These are phyloP conservation scores for Phacellophora camtschatica DNA, from an alignment of 30 jellyfish, hydroid and myxozoan species.

Conservation along the genomic window DNA sequence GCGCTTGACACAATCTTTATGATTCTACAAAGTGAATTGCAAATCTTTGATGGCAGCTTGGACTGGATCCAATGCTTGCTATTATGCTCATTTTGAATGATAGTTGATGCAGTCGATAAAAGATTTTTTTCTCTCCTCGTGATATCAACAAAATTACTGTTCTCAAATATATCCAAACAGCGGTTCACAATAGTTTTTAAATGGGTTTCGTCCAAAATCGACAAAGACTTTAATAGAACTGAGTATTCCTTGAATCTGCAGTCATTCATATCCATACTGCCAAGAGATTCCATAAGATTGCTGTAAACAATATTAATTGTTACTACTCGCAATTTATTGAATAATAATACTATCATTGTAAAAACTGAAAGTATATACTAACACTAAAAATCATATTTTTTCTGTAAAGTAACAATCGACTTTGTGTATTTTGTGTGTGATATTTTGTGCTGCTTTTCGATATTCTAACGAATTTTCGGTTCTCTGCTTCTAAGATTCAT, in stretches of 20 bases:
- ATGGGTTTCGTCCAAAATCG: not conserved
- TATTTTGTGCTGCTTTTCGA: too few relatives aligned
- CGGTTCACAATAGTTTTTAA: not conserved
- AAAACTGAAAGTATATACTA: too few relatives aligned
- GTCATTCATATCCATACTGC: not conserved
- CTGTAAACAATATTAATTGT: too few relatives aligned
- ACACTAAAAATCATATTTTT: too few relatives aligned
- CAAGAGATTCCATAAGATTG: not conserved
- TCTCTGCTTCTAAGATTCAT: too few relatives aligned
- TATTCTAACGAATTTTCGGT: too few relatives aligned
- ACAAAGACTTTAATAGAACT: not conserved
- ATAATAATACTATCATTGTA: too few relatives aligned
- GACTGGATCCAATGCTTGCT: not conserved
- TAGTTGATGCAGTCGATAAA: not conserved
- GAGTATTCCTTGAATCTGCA: not conserved
- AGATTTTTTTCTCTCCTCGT: not conserved
- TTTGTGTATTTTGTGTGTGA: too few relatives aligned
- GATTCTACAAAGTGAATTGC: not conserved
- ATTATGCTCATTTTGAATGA: conserved; percentile 3
- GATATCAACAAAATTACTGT: not conserved
- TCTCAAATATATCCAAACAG: not conserved
- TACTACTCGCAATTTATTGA: too few relatives aligned
- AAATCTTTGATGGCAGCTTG: conserved; percentile 8
- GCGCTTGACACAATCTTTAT: conserved; percentile 1
- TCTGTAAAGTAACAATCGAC: too few relatives aligned